Conservation (phyloP, 2,888 invertebrate genomes). For the Drosophila paracracens region DNA sequence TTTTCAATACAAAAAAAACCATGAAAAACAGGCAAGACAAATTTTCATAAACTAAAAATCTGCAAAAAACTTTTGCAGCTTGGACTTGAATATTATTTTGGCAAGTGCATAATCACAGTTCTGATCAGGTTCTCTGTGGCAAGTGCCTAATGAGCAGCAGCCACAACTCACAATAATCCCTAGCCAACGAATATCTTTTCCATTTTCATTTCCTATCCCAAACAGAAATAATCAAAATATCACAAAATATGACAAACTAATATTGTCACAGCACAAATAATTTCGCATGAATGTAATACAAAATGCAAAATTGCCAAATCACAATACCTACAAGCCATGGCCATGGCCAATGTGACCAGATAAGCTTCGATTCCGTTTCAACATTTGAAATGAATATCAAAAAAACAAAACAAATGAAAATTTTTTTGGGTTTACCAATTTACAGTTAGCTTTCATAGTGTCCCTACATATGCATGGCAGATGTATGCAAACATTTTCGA, state of each 20-base stretch:
- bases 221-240: not conserved
- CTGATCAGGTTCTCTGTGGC: not conserved
- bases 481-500: conserved; percentile 15
- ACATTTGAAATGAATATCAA: conserved; percentile 11
- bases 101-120: not conserved
- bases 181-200: not conserved
- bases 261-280: conserved; percentile 32
- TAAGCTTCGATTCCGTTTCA: conserved; percentile 54
- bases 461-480: conserved; percentile 33
- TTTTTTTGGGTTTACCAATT: not conserved
- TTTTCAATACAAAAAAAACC: conserved; percentile 43
- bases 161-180: not conserved
- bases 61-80: not conserved
- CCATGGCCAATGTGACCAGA: conserved; percentile 46
- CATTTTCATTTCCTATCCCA: not conserved
- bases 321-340: conserved; percentile 1
- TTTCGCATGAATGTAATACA: conserved; percentile 31
- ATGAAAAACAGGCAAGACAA: conserved; percentile 12
- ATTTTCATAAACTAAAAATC: conserved; percentile 27
- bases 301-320: conserved; percentile 22
- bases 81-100: too few relatives aligned
- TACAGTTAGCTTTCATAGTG: conserved; percentile 10
- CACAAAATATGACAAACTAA: conserved; percentile 8
- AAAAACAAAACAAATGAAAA: not conserved
- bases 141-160: not conserved